phyloP scores from a whole-genome alignment of 2,888 invertebrate species.

The Autographa pulchrina region DNA sequence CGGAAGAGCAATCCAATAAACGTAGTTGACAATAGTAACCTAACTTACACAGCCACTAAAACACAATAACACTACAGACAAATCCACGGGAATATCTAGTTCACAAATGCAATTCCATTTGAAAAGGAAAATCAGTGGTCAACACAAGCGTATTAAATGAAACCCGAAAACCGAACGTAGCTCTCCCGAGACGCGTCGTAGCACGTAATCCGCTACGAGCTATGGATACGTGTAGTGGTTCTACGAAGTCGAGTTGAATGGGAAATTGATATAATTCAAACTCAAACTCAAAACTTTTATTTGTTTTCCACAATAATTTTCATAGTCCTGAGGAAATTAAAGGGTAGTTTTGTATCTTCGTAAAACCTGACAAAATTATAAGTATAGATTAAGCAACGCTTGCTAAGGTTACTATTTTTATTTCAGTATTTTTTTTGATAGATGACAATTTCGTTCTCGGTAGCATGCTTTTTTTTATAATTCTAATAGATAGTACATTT shows the following conservation, averaged over 20 bases:
- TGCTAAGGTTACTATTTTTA: too few relatives aligned
- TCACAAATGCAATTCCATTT: constrained; percentile 5
- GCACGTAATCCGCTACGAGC: constrained; percentile 50
- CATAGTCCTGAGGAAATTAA: background rate
- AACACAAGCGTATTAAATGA: constrained; percentile 30
- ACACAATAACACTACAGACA: background rate
- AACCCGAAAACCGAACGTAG: constrained; percentile 19
- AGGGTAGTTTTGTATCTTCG: background rate
- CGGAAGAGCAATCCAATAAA: too few relatives aligned
- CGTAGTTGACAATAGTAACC: background rate
- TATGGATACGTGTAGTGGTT: constrained; percentile 10
- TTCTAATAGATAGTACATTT: too few relatives aligned
- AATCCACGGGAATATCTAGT: background rate
- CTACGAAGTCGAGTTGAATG: constrained; percentile 33
- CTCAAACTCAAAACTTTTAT: too few relatives aligned
- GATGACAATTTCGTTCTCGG: too few relatives aligned
- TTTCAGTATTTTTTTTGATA: too few relatives aligned
- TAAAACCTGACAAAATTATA: background rate
- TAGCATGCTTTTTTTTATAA: too few relatives aligned
- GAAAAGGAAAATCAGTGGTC: constrained; percentile 31
- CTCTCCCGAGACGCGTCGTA: constrained; percentile 38
- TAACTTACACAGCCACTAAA: background rate
- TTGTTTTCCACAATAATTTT: too few relatives aligned
- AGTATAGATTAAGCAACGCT: too few relatives aligned
- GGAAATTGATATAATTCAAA: background rate